Evolutionary conservation across 2,888 invertebrate genomes (phyloP), one percentile per base, ranked within the genome.

Genomic region (Orthonychiurus folsomi): DNA sequence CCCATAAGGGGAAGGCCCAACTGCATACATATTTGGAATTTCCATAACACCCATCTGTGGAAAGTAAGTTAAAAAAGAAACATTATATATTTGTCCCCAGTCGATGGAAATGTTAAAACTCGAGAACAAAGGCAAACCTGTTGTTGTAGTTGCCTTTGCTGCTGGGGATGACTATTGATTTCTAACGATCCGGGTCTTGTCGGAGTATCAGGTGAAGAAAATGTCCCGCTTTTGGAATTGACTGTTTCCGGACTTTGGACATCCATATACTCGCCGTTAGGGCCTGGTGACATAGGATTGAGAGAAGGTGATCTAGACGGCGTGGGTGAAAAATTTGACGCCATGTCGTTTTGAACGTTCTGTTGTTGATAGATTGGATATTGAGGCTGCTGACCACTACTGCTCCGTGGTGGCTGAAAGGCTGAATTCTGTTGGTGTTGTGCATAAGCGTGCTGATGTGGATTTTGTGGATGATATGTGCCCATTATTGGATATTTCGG

Each of bases 41-140:
- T 64, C 61, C 37, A 58, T 50, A 52, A 61, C 50, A 59, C 55
- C 59, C 61, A 64, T 61, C 63, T 64, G 27, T 26, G 20, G 56
- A 24, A 24, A 26, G 9, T 3, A 57, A 57, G 28, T 25, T 12
- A 5, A 12, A 23, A 56, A 56, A 21, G 15, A 56, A 18, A 20
- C 15, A 18, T 18, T 53, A n/a, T n/a, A n/a, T n/a, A n/a, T n/a
- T n/a, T n/a, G n/a, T n/a, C n/a, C n/a, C n/a, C n/a, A n/a, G n/a
- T n/a, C n/a, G n/a, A n/a, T n/a, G n/a, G n/a, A n/a, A n/a, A n/a
- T n/a, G n/a, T n/a, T n/a, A n/a, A n/a, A n/a, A n/a, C n/a, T n/a
- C n/a, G n/a, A n/a, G n/a, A n/a, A n/a, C n/a, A 9, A 56, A 24
- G 56, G 9, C n/a, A 21, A 23, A 50, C 56, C 37, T 61, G 60